Evolutionary conservation across 2,888 invertebrate genomes (phyloP), one percentile per base, ranked within the genome.

Genomic region (Atethmia centrago): DNA sequence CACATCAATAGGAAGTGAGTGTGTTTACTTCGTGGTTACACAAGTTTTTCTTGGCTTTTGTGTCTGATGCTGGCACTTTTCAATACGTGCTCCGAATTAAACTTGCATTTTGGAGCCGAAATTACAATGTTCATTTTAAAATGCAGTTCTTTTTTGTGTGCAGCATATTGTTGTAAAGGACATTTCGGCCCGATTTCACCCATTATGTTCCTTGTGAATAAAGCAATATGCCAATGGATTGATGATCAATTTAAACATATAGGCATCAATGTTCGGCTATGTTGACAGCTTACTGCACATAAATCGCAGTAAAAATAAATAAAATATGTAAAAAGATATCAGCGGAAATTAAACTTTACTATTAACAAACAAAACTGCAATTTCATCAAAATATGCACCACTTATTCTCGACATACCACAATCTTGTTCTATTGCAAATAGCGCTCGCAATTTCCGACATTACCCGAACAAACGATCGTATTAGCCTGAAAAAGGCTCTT

Each of bases 401-500:
- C 72, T 80, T 82, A 80, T 66, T 79, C 49, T 63, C 63, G 68
- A 79, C 49, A 81, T 78, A 75, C 70, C 66, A 75, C 82, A 69
- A 70, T 73, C 71, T 72, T 82, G 72, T 77, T 63, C 69, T 74
- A 70, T 78, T 80, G 75, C 59, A 62, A 77, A 77, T 87, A 85
- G 89, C 90, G 89, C 87, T 88, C 89, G 82, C 85, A 88, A 88
- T 88, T 88, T 89, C 87, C 83, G 85, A 89, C 86, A 87, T 90
- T 86, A 84, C 81, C 84, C 84, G 88, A 85, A 89, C 87, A 89
- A 92, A 92, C 90, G 89, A 89, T 87, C 89, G 87, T 90, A 91
- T 93, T 91, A 91, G 90, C 87, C 85, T 83, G 87, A 90, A 91
- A 92, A 93, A 92, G 90, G 90, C 90, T 91, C 88, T 92, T 90